phyloP scores from a whole-genome alignment of 2,113 vertebrate species.

The Microcebus tavaratra region DNA sequence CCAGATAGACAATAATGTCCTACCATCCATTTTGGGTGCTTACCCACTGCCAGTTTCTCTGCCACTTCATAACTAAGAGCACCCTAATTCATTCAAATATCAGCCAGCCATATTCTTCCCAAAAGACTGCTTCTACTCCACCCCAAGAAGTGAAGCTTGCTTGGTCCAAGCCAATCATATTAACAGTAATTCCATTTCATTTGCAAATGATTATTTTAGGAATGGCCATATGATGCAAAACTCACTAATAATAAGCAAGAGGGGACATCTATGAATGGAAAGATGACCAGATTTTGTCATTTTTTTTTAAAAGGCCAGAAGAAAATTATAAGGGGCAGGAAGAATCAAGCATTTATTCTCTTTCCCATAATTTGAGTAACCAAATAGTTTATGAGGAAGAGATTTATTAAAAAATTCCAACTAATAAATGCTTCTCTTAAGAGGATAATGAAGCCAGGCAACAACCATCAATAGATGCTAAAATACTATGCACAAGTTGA shows the following conservation, averaged over 20 bases:
- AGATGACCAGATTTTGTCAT: not conserved
- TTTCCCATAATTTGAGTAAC: not conserved
- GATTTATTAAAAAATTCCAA: conserved; percentile 16
- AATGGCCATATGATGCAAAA: not conserved
- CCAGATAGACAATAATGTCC: not conserved
- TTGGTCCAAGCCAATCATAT: not conserved
- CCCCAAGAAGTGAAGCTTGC: not conserved
- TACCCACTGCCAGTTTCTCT: not conserved
- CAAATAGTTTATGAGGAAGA: not conserved
- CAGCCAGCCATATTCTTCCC: not conserved
- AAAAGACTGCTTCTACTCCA: not conserved
- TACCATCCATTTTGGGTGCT: not conserved
- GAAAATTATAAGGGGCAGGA: not conserved
- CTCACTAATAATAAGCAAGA: not conserved
- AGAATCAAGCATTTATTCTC: not conserved
- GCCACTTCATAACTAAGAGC: not conserved
- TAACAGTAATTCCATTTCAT: not conserved
- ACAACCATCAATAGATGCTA: not conserved
- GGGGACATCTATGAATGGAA: not conserved
- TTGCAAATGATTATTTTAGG: not conserved
- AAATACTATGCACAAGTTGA: not conserved
- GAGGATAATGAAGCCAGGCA: not conserved
- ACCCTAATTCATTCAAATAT: not conserved
- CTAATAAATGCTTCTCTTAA: not conserved
- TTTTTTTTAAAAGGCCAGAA: not conserved